Conservation (phyloP, 1,140 invertebrate genomes). For the Plutomurus gul region DNA sequence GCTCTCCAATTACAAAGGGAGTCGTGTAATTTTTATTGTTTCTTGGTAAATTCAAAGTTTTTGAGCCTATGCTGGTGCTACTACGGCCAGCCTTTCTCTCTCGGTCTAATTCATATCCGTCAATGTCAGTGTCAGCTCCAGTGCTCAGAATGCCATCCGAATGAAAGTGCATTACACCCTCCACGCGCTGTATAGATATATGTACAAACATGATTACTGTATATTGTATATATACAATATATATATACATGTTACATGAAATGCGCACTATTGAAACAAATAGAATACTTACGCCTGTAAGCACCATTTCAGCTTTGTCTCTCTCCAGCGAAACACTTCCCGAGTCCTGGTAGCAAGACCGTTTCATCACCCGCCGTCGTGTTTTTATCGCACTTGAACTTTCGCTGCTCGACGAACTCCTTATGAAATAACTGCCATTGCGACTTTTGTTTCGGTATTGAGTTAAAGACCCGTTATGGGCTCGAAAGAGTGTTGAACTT, state of each 20-base stretch:
- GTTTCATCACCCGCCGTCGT: constrained; percentile 19
- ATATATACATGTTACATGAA: no score
- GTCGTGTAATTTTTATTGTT: constrained; percentile 15
- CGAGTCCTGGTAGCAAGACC: background rate
- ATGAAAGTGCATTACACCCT: constrained; percentile 42
- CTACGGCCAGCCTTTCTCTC: background rate
- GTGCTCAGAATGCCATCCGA: constrained; percentile 37
- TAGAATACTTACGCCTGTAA: no score
- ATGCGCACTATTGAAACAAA: no score
- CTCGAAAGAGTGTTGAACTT: background rate
- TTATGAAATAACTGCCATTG: background rate
- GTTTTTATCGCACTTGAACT: constrained; percentile 5
- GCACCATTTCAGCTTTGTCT: constrained; percentile 38
- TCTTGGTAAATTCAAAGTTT: background rate
- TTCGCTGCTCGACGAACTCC: background rate
- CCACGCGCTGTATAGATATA: no score
- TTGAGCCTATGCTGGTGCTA: background rate
- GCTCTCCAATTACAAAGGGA: background rate
- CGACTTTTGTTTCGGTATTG: background rate
- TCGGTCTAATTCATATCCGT: constrained; percentile 44
- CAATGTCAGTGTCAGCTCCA: constrained; percentile 48
- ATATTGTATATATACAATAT: no score
- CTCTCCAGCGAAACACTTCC: background rate
- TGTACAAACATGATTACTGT: no score
- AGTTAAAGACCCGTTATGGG: background rate